Conservation (phyloP, 2,888 invertebrate genomes). For the Phalera bucephala region DNA sequence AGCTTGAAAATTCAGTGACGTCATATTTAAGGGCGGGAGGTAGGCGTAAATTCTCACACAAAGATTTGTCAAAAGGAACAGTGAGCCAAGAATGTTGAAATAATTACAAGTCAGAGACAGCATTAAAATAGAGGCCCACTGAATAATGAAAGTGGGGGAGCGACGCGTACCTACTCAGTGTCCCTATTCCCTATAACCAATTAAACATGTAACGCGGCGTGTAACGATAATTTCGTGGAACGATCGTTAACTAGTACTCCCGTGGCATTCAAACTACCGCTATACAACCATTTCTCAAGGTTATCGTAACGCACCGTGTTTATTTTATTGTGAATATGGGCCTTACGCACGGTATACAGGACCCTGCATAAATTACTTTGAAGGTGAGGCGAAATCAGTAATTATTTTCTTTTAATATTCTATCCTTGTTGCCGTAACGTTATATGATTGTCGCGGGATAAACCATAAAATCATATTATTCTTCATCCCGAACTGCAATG, state of each 20-base stretch:
- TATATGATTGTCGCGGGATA: too few species aligned
- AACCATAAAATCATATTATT: too few species aligned
- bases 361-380: slow-evolving; percentile 31
- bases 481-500: too few species aligned
- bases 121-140: slow-evolving; percentile 37
- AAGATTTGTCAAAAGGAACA: slow-evolving; percentile 40
- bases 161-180: too few species aligned
- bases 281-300: too few species aligned
- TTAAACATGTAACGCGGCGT: too few species aligned
- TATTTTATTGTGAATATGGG: too few species aligned
- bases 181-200: too few species aligned
- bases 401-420: slow-evolving; percentile 17
- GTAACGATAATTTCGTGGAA: too few species aligned
- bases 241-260: too few species aligned
- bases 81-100: slow-evolving; percentile 38
- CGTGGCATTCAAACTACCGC: too few species aligned
- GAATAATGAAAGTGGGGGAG: slow-evolving; percentile 31
- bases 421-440: neutral
- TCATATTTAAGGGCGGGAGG: slow-evolving; percentile 23
- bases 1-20: slow-evolving; percentile 21
- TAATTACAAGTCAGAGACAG: slow-evolving; percentile 41
- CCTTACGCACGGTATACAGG: slow-evolving; percentile 6
- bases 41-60: slow-evolving; percentile 25
- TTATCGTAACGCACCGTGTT: too few species aligned
- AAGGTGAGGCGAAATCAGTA: slow-evolving; percentile 24